A percentile compares a stretch with the other conserved stretches of the same genome.
These are phyloP conservation scores for Syrista parreyssii DNA, from an alignment of 2,888 invertebrate species.

Conservation along the genomic window DNA sequence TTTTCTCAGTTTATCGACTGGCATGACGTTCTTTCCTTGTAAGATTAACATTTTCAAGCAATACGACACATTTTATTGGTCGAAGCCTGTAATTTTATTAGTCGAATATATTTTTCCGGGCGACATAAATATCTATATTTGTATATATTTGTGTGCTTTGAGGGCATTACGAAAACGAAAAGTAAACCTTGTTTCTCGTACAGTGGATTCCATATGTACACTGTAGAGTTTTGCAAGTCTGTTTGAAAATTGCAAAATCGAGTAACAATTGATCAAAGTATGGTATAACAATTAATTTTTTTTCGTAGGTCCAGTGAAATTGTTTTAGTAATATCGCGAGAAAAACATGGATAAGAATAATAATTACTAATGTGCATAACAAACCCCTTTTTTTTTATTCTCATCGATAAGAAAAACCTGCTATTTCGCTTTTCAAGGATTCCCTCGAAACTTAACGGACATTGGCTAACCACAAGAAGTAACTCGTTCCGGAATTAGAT, in stretches of 20 bases:
- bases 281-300: neutral
- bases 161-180: neutral
- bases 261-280: neutral
- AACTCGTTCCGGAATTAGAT: neutral
- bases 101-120: neutral
- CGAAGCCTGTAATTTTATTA: neutral
- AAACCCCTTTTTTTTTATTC: slow-evolving; percentile 12
- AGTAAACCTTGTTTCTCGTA: neutral
- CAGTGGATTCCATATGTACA: neutral
- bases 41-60: neutral
- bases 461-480: neutral
- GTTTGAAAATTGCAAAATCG: neutral
- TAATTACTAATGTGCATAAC: slow-evolving; percentile 1
- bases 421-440: neutral
- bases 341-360: slow-evolving; percentile 1
- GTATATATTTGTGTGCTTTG: neutral
- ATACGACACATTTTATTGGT: neutral
- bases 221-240: neutral
- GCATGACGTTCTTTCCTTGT: neutral
- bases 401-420: neutral
- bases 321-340: slow-evolving; percentile 4
- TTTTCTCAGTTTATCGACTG: neutral
- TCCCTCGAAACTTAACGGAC: neutral
- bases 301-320: neutral
- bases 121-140: neutral